Percentiles rank a stretch among this genome's conserved stretches.
phyloP scores from a whole-genome alignment of 1,140 invertebrate genomes.

The Diabrotica virgifera region DNA sequence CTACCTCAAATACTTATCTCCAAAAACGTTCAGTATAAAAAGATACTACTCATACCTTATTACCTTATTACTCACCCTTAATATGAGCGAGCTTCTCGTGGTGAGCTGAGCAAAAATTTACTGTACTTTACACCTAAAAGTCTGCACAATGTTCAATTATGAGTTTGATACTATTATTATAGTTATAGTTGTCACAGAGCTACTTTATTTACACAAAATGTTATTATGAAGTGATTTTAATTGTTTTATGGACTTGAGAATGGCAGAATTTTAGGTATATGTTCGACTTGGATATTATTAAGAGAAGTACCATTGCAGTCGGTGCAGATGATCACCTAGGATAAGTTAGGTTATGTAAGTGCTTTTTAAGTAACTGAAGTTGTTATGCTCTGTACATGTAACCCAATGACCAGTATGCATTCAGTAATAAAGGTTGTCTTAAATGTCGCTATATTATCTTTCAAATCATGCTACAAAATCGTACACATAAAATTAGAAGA shows the following conservation, averaged over 20 bases:
- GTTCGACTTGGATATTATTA: slow-evolving; percentile 37
- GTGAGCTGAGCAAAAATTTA: slow-evolving; percentile 1
- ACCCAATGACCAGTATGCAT: slow-evolving; percentile 52
- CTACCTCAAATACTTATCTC: not conserved
- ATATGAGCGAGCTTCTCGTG: not conserved
- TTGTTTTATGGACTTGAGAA: not conserved
- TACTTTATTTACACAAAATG: not conserved
- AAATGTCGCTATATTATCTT: slow-evolving; percentile 38
- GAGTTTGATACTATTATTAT: not conserved
- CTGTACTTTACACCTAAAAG: slow-evolving; percentile 1
- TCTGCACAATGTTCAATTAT: not conserved
- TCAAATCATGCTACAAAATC: not conserved
- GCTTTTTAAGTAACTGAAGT: slow-evolving; percentile 48
- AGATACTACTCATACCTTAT: no score
- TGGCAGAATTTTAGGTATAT: slow-evolving; percentile 10
- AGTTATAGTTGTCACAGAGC: slow-evolving; percentile 1
- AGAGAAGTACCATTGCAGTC: slow-evolving; percentile 40
- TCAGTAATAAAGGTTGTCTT: slow-evolving; percentile 52
- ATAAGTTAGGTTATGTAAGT: slow-evolving; percentile 48
- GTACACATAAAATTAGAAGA: no score
- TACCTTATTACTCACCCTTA: not conserved
- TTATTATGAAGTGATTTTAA: not conserved
- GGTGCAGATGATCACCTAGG: slow-evolving; percentile 39
- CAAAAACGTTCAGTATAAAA: not conserved
- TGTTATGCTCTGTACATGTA: slow-evolving; percentile 50